Evolutionary conservation across 2,888 invertebrate species (phyloP), one percentile per base, ranked within the genome.

Genomic region (Coenonympha glycerion): DNA sequence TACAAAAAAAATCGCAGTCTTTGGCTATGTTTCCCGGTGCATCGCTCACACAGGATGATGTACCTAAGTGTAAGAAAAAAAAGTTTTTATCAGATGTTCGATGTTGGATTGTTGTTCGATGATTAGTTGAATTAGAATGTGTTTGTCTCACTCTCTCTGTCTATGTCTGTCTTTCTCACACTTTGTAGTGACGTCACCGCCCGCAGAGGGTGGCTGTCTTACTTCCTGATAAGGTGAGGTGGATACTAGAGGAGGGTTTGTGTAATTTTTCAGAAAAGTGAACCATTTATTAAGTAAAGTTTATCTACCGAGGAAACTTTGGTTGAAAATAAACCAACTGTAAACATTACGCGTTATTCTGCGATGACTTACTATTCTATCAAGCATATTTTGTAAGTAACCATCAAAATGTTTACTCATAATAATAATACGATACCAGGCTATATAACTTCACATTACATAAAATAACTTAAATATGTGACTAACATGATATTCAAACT

Each of bases 41-140:
- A 31, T 34, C 24, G 34, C 6, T 45, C 11, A 2, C 31, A 16
- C n/a, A 16, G 24, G 15, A 44, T 21, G 33, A n/a, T 16, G 68
- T 57, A 63, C 61, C 65, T 75, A 77, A 76, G 69, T 66, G 71
- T 70, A 67, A 53, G 48, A 44, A 26, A 50, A 51, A 46, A 41
- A 57, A 68, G 68, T 72, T 73, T 77, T 74, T 81, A 78, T 76
- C 73, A 63, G 63, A 75, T 73, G 79, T 83, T 81, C 68, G 65
- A 66, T 67, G 73, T 75, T 73, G 47, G 60, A 65, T 69, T 72
- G 77, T 74, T 72, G 63, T 55, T 50, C 65, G 57, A 57, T 68
- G 65, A 65, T 73, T 76, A 69, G 70, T 71, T 76, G 63, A 56
- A 64, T 71, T 48, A 66, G 58, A 63, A 70, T 72, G 63, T 65